Percentiles rank a stretch among this genome's conserved stretches.
phyloP scores from a whole-genome alignment of 2,888 invertebrate genomes.

The Drosophila rellima region DNA sequence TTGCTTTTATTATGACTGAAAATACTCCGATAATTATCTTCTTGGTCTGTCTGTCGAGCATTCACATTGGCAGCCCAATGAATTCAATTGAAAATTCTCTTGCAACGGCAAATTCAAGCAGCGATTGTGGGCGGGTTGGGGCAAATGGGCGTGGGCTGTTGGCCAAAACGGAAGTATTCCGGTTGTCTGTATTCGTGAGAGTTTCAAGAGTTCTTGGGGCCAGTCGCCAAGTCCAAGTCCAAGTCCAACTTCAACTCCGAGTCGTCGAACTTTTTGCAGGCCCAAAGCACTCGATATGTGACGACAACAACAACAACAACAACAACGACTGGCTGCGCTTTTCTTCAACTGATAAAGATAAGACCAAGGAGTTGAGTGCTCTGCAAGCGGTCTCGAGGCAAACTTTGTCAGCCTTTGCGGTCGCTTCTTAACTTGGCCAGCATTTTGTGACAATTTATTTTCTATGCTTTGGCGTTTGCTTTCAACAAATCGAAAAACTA shows the following conservation, averaged over 20 bases:
- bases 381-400: constrained; percentile 46
- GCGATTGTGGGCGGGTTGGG: background rate
- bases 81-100: constrained; percentile 69
- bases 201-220: constrained; percentile 25
- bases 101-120: constrained; percentile 35
- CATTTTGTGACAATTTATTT: constrained; percentile 81
- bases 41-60: constrained; percentile 22
- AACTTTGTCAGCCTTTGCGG: constrained; percentile 66
- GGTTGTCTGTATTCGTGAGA: constrained; percentile 19
- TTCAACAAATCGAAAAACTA: constrained; percentile 82
- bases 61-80: constrained; percentile 54
- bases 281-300: constrained; percentile 57
- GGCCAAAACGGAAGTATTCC: constrained; percentile 53
- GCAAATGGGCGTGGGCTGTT: constrained; percentile 19
- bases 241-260: constrained; percentile 22
- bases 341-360: constrained; percentile 75
- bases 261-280: constrained; percentile 54
- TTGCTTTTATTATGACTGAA: constrained; percentile 29
- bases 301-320: constrained; percentile 33
- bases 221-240: constrained; percentile 27
- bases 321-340: constrained; percentile 46
- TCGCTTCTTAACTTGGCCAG: constrained; percentile 47
- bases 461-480: constrained; percentile 76
- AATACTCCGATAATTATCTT: constrained; percentile 63
- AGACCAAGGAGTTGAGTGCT: constrained; percentile 68